These are phyloP conservation scores for Anarhynchus alexandrinus DNA, from an alignment of 2,113 vertebrate genomes.

Conservation along the genomic window DNA sequence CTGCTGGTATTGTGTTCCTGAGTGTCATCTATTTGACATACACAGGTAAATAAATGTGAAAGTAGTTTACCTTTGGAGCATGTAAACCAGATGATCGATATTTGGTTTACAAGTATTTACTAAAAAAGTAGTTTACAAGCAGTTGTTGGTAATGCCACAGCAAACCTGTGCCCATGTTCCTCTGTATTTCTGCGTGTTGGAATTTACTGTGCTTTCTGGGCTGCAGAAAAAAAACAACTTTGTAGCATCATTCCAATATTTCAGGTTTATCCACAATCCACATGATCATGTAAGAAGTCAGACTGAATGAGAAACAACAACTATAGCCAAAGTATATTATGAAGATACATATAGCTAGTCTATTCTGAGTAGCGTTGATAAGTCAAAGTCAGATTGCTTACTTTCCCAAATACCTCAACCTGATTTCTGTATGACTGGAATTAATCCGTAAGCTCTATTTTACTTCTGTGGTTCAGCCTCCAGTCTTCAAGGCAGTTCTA, in stretches of 20 bases:
- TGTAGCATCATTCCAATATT: neutral
- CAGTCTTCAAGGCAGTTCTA: neutral
- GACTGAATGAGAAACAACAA: neutral
- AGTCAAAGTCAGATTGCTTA: neutral
- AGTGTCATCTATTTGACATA: slow-evolving; percentile 96
- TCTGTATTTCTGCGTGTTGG: neutral
- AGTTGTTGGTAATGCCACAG: neutral
- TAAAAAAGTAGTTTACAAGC: neutral
- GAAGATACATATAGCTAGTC: neutral
- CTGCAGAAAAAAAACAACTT: neutral
- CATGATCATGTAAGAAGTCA: neutral
- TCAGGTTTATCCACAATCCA: neutral
- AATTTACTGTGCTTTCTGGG: neutral
- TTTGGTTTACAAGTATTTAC: neutral
- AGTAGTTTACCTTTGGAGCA: neutral
- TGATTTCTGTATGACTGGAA: neutral
- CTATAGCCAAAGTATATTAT: neutral
- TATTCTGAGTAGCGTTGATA: neutral
- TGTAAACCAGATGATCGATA: neutral
- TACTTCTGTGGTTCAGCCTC: neutral
- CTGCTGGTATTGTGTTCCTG: slow-evolving; percentile 89
- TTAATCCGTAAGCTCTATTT: neutral
- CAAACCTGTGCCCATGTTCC: neutral
- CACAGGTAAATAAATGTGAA: slow-evolving; percentile 79
- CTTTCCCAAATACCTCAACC: neutral